Evolutionary conservation across 1,140 invertebrate species (phyloP).

Genomic region (Heterodera schachtii): DNA sequence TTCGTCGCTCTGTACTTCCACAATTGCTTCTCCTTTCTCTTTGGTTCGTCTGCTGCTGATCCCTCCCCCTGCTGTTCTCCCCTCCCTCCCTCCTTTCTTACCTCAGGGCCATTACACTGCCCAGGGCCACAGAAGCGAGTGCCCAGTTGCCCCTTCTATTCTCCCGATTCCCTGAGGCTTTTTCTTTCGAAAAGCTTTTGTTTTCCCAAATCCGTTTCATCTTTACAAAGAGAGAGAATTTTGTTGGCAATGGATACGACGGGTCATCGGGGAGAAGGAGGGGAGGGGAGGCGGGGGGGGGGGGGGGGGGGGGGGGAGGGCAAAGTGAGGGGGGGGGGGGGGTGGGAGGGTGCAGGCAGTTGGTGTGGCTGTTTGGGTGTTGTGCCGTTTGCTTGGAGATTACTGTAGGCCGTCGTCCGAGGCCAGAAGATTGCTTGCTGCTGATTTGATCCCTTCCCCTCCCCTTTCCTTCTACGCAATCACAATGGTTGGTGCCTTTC

Average conservation of each 20-base stretch:
- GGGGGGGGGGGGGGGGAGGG: too few species aligned
- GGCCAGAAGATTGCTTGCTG: neutral
- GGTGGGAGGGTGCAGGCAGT: neutral
- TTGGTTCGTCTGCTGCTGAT: neutral
- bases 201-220: neutral
- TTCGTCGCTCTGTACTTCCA: too few species aligned
- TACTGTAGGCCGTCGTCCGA: neutral
- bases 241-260: constrained; percentile 2
- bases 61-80: neutral
- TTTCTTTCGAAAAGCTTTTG: neutral
- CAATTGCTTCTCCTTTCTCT: too few species aligned
- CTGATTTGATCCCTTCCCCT: neutral
- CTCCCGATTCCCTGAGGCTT: neutral
- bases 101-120: neutral
- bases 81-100: neutral
- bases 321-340: neutral
- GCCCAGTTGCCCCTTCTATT: neutral
- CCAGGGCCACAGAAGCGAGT: neutral
- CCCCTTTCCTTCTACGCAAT: neutral
- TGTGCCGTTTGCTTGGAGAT: neutral
- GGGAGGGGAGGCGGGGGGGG: too few species aligned
- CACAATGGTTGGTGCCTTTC: neutral
- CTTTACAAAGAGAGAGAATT: neutral
- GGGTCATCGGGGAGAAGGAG: neutral
- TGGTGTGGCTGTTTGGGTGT: neutral